Evolutionary conservation across 2,888 invertebrate species (phyloP), one percentile per base, ranked within the genome.

Genomic region (Schizaphis graminum): DNA sequence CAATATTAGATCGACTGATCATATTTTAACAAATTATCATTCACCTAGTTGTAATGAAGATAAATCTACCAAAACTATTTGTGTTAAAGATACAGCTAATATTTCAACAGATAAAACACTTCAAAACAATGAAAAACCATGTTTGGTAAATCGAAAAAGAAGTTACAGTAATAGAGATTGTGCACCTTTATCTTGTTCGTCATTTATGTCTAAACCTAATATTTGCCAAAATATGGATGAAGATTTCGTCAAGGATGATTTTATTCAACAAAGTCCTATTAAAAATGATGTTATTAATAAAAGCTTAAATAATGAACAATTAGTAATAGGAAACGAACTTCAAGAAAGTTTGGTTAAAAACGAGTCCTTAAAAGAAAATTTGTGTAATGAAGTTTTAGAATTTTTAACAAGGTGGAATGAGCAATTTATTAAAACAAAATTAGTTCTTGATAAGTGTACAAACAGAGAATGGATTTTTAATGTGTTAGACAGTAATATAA

Each of bases 391-490:
- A 86, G 91, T 87, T 28, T 41, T 84, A 26, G 67, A 86, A 44
- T 94, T 94, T 53, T 57, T 94, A 67, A 53, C 16, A 13, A 94
- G 53, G n/a, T 91, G 91, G 94, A 89, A 77, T 53, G 41, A 91
- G 1, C 35, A 91, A 61, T 94, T 94, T 67, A 13, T 53, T 87
- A 91, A 94, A 47, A 61, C 67, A 8, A 49, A 41, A 44, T 86
- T 94, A 53, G 35, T 57, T 67, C 5, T 86, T 41, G 41, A 86
- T 28, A 94, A 90, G 16, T 94, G 94, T 44, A 87, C 90, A 67
- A 94, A 94, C 26, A 94, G 28, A 11, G 61, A 94, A 86, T 94
- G 94, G 94, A 53, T 86, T 90, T 94, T 94, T 16, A 91, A 67
- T 91, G 16, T 67, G 87, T 87, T 94, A 41, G 61, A 90, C 53